Evolutionary conservation across 2,113 vertebrate genomes (phyloP).

Genomic region (Ceyx margarethae): DNA sequence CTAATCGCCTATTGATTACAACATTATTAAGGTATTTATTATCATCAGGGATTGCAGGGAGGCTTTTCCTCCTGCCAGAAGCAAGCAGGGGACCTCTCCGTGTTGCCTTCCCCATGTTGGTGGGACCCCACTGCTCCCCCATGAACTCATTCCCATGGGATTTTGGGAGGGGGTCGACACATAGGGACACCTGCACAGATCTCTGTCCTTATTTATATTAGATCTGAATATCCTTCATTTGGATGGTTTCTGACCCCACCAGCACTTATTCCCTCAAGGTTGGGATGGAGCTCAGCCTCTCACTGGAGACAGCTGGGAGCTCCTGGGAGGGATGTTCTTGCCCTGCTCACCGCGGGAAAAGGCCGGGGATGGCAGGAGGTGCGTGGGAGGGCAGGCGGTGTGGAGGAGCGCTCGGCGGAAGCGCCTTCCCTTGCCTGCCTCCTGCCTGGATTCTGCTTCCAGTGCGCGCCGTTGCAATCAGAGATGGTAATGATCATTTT

Average conservation of each 20-base stretch:
- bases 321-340: background rate
- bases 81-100: background rate
- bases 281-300: background rate
- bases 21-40: background rate
- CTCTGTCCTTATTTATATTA: background rate
- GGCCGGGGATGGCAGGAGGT: background rate
- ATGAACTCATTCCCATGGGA: background rate
- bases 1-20: slow-evolving; percentile 24
- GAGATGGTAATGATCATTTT: slow-evolving; percentile 67
- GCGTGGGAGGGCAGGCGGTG: background rate
- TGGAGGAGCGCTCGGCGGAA: background rate
- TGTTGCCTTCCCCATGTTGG: background rate
- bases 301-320: background rate
- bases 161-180: background rate
- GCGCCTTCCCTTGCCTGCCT: background rate
- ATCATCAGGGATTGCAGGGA: background rate
- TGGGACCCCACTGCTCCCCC: background rate
- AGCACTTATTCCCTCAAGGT: background rate
- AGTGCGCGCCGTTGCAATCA: slow-evolving; percentile 39
- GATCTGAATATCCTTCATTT: background rate
- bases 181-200: background rate
- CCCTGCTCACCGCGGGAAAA: accelerated
- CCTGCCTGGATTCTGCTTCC: slow-evolving; percentile 22
- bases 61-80: background rate
- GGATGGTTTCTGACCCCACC: background rate